A percentile compares a stretch with the other conserved stretches of the same genome.
phyloP scores from a whole-genome alignment of 2,113 vertebrate genomes.

The Thryonomys swinderianus region DNA sequence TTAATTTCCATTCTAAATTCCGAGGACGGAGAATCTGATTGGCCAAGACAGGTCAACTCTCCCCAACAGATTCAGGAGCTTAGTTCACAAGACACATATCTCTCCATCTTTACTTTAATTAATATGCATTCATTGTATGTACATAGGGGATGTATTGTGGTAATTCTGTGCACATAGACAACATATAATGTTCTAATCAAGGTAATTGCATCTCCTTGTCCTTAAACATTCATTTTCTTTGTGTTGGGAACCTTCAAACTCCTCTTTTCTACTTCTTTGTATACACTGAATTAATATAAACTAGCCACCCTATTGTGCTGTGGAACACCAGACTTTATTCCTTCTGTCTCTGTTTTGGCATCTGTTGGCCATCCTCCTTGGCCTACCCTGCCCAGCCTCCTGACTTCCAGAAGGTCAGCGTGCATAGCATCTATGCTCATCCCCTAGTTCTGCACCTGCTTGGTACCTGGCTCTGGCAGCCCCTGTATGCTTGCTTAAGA shows the following conservation, averaged over 20 bases:
- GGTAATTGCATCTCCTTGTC: background rate
- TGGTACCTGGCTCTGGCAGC: background rate
- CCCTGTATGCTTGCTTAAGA: background rate
- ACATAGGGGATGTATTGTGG: background rate
- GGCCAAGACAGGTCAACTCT: background rate
- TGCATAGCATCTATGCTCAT: background rate
- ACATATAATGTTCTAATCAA: background rate
- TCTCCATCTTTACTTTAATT: background rate
- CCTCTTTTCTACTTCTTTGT: background rate
- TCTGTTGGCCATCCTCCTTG: background rate
- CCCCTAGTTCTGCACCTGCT: background rate
- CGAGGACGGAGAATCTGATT: background rate
- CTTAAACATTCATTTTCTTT: background rate
- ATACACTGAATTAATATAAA: background rate
- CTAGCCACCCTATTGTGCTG: too few relatives aligned
- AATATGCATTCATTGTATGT: background rate
- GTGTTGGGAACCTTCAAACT: background rate
- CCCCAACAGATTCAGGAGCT: background rate
- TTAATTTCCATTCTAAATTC: background rate
- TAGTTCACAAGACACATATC: background rate
- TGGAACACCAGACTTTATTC: background rate
- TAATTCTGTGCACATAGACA: background rate
- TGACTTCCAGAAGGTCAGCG: background rate
- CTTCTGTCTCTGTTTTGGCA: background rate
- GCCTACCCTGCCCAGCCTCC: background rate